Evolutionary conservation across 2,797 vertebrate species (phyloP), one percentile per base, ranked within the genome.

Genomic region (Oophaga sylvatica): DNA sequence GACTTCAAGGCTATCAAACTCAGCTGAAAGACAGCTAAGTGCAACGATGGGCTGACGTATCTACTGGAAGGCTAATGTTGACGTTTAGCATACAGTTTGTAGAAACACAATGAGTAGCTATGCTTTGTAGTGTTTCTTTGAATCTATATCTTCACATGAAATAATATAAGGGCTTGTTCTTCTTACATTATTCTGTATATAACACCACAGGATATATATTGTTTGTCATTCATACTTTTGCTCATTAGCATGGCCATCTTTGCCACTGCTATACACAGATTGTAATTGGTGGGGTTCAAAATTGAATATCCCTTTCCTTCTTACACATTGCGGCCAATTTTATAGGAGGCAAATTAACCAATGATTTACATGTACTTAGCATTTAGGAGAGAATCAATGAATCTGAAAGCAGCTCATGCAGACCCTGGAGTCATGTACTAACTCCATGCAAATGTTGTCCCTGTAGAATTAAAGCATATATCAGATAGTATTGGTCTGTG

Each of bases 1-100:
- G 88, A 90, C 57, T 87, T 92, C 71, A 63, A 80, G 82, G 90
- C 81, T 80, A 81, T 92, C 76, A n/a, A 19, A 89, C 86, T 86
- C 68, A 77, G 81, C 85, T 87, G 89, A 76, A 90, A 87, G 87
- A 68, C 4, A 57, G 87, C 84, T 90, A 29, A 75, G 65, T 81
- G 79, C 80, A 68, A 71, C 31, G 83, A 89, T 85, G 84, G 84
- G 53, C 79, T 22, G 0, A 41, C 48, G 60, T 45, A 45, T 73
- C 41, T 67, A 68, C 57, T 67, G 45, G 53, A 83, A 59, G 48
- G 67, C 75, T 77, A 26, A 56, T 56, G 22, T 26, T 53, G 11
- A n/a, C 13, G 71, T 53, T 71, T 75, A 53, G 41, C n/a, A 12
- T 75, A 45, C 9, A 45, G 19, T 10, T n/a, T 48, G 41, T n/a